A percentile compares a stretch with the other conserved stretches of the same genome.
These are phyloP conservation scores for Sympetrum striolatum DNA, from an alignment of 2,888 invertebrate species.

Conservation along the genomic window DNA sequence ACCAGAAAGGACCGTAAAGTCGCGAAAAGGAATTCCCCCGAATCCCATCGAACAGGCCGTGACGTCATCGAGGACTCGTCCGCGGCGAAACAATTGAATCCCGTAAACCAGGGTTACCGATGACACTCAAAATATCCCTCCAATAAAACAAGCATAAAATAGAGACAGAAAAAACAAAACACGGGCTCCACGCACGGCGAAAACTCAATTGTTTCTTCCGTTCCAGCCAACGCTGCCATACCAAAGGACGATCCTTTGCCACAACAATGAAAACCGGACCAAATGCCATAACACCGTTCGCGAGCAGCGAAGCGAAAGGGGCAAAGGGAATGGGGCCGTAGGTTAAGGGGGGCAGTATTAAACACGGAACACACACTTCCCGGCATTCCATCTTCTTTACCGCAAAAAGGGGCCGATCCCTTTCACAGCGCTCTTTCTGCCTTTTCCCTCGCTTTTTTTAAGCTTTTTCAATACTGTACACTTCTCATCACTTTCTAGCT, in stretches of 20 bases:
- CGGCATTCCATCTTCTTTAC: background rate
- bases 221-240: background rate
- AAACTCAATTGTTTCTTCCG: background rate
- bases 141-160: background rate
- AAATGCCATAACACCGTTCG: background rate
- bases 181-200: background rate
- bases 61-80: background rate
- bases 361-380: background rate
- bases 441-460: background rate
- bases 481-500: background rate
- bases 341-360: background rate
- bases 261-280: background rate
- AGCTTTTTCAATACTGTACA: background rate
- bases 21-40: too few species aligned
- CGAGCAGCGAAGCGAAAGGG: background rate
- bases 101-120: background rate
- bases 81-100: background rate
- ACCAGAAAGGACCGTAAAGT: too few species aligned
- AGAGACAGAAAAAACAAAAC: background rate
- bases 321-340: background rate
- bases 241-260: background rate
- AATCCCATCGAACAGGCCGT: too few species aligned
- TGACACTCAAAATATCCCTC: background rate
- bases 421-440: background rate
- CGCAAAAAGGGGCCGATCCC: background rate